phyloP scores from a whole-genome alignment of 2,888 invertebrate species.

The Cheilosia vernalis region DNA sequence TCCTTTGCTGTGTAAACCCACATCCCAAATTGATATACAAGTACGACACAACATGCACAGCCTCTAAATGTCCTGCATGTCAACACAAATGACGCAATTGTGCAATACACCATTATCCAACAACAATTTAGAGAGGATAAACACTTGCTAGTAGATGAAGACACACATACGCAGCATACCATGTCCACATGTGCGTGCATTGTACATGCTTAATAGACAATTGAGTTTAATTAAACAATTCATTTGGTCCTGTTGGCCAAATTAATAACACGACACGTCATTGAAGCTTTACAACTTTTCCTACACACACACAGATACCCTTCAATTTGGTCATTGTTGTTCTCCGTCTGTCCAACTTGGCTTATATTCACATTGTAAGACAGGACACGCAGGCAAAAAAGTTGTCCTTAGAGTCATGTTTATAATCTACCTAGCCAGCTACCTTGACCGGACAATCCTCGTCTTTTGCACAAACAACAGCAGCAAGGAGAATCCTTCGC shows the following conservation, averaged over 20 bases:
- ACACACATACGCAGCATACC: slow-evolving; percentile 3
- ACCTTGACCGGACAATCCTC: slow-evolving; percentile 42
- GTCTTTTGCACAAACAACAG: slow-evolving; percentile 2
- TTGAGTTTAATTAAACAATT: slow-evolving; percentile 69
- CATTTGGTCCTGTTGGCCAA: slow-evolving; percentile 57
- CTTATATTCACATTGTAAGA: slow-evolving; percentile 54
- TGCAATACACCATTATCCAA: slow-evolving; percentile 43
- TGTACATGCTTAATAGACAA: slow-evolving; percentile 65
- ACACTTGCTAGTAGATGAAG: neutral
- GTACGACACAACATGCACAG: neutral
- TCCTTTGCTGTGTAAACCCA: slow-evolving; percentile 49
- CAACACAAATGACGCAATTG: slow-evolving; percentile 60
- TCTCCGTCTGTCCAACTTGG: slow-evolving; percentile 23
- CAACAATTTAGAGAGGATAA: neutral
- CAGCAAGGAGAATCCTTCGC: slow-evolving; percentile 16
- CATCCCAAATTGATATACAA: slow-evolving; percentile 5
- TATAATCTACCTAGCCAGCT: slow-evolving; percentile 46
- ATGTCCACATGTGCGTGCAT: slow-evolving; percentile 22
- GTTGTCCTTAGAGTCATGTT: slow-evolving; percentile 30
- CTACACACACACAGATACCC: neutral
- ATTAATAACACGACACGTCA: slow-evolving; percentile 54
- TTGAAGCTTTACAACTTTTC: slow-evolving; percentile 56
- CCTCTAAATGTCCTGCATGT: slow-evolving; percentile 33
- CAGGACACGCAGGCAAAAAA: slow-evolving; percentile 36
- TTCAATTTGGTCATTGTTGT: slow-evolving; percentile 3